Evolutionary conservation across 2,797 vertebrate genomes (phyloP), one percentile per base, ranked within the genome.

Genomic region (Crax fasciolata): DNA sequence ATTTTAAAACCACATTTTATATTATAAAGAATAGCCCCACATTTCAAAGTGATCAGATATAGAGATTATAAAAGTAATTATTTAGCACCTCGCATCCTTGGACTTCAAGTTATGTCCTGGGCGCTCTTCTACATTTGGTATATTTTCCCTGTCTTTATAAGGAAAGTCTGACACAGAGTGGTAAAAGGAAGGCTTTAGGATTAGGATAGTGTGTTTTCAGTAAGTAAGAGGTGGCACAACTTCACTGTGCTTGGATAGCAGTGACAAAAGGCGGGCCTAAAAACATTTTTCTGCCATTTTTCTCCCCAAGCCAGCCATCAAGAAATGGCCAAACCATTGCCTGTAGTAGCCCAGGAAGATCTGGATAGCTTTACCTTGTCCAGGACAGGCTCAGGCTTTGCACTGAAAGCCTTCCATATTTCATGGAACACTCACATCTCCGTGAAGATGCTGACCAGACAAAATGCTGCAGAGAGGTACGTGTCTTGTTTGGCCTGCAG

Each of bases 391-490:
- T 93, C 84, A 43, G 90, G 96, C 61, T 96, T 97, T 43, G 87
- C 92, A 3, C 89, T 97, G 55, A 97, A 95, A 94, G 96, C 95
- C 38, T 96, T 96, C 35, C 91, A 96, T 9, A 3, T 32, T n/a
- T 73, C 93, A 28, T 91, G 85, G 94, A 96, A 88, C 32, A 61
- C 46, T 32, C 66, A 81, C 24, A 84, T 97, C 70, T 95, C 93
- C 0, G 48, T 97, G 94, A 97, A 97, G 80, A 73, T 97, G 51
- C 65, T 97, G 91, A 74, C 73, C 57, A 90, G 62, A 44, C 95
- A 73, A 85, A 85, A 92, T 38, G 32, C 87, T 27, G 44, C 79
- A 13, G 89, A 92, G 44, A 96, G 95, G 97, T 97, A 74, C 0
- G 61, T 79, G n/a, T 41, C 11, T 30, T 13, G 8, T 1, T 46